Evolutionary conservation across 2,888 invertebrate genomes (phyloP).

Genomic region (Druceiella hillmani): DNA sequence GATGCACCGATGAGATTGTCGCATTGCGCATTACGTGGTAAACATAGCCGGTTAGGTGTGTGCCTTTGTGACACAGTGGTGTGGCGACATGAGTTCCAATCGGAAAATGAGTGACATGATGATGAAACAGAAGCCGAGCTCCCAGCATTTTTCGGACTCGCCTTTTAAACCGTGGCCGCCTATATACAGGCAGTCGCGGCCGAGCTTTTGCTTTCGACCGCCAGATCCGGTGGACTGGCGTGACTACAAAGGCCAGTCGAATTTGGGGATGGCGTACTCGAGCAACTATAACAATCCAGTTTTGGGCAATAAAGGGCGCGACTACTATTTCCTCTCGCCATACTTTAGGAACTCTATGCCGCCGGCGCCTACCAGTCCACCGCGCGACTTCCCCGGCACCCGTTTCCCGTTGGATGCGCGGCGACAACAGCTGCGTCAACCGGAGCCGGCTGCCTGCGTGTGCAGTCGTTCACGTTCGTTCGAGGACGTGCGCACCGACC

Average conservation of each 20-base stretch:
- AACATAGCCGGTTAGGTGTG: slow-evolving; percentile 14
- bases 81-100: no score
- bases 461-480: slow-evolving; percentile 64
- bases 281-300: slow-evolving; percentile 45
- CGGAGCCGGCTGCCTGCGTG: slow-evolving; percentile 48
- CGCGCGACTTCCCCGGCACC: slow-evolving; percentile 30
- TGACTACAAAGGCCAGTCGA: slow-evolving; percentile 44
- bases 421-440: slow-evolving; percentile 30
- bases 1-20: slow-evolving; percentile 46
- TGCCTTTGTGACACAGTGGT: slow-evolving; percentile 7
- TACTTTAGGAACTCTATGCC: slow-evolving; percentile 64
- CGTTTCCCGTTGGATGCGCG: no score
- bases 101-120: slow-evolving; percentile 57
- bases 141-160: slow-evolving; percentile 43
- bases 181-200: slow-evolving; percentile 50
- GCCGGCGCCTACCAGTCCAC: slow-evolving; percentile 39
- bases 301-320: slow-evolving; percentile 43
- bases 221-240: slow-evolving; percentile 47
- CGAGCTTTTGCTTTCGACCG: slow-evolving; percentile 47
- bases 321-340: slow-evolving; percentile 62
- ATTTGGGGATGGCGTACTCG: slow-evolving; percentile 45
- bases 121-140: slow-evolving; percentile 58
- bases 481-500: slow-evolving; percentile 65
- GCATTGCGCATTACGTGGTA: slow-evolving; percentile 41
- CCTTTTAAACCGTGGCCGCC: slow-evolving; percentile 62